Evolutionary conservation across 2,113 vertebrate genomes (phyloP), one percentile per base, ranked within the genome.

Genomic region (Platichthys stellatus): DNA sequence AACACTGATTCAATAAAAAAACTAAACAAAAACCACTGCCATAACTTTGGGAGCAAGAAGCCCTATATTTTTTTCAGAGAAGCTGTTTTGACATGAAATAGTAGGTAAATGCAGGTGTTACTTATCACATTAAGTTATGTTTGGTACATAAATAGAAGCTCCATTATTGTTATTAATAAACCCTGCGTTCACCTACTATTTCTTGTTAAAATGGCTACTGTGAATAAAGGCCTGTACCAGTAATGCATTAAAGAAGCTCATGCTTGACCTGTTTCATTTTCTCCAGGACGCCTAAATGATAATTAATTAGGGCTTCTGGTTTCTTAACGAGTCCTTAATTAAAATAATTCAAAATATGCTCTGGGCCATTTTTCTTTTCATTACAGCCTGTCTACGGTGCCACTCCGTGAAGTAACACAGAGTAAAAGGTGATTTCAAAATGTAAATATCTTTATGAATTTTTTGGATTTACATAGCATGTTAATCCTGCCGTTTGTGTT

Each of bases 251-350:
- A 43, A 43, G 40, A 43, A 57, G 47, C n/a, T 63, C 63, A 66
- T 38, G 56, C 72, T 56, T 75, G 67, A 71, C 62, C 38, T 18
- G 35, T 51, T 82, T 63, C 40, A 59, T 38, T 78, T 51, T 14
- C 59, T 31, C 47, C 56, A 35, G 54, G 60, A 56, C n/a, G 64
- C 11, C 12, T 24, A 15, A 20, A 69, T 69, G 70, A 74, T 69
- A 69, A 82, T 69, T 78, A 72, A 78, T 78, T 58, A 49, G 12
- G 35, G 40, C 43, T 71, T 24, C 28, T 70, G 51, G 58, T 56
- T 73, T 60, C n/a, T 47, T 4, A 35, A 63, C 47, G 28, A 64
- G 58, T 60, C 35, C 47, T 45, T 53, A n/a, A 74, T 82, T 78
- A 63, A 51, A 59, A 69, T 47, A 53, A 62, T 45, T 40, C 68